Percentiles rank a stretch among this genome's conserved stretches.
These are phyloP conservation scores for Planococcus citri DNA, from an alignment of 1,140 invertebrate species.

Conservation along the genomic window DNA sequence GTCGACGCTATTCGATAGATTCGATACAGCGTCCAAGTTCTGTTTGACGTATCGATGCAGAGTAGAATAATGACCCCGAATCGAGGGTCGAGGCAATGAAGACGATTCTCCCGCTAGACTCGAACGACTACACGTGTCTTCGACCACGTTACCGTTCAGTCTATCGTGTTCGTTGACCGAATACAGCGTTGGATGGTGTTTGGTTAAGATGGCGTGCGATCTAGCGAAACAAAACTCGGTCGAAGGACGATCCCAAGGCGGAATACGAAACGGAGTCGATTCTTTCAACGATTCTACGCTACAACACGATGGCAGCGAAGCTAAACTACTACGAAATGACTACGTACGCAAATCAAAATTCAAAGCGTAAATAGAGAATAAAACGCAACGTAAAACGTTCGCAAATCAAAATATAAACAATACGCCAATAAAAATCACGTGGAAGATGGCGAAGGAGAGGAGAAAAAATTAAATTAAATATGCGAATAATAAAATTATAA, in stretches of 20 bases:
- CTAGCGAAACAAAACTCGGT: slow-evolving; percentile 60
- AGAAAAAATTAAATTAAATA: background rate
- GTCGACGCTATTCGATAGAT: background rate
- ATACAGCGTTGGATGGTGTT: slow-evolving; percentile 25
- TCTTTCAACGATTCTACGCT: slow-evolving; percentile 37
- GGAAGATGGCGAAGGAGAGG: background rate
- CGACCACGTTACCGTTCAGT: background rate
- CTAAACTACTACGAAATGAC: slow-evolving; percentile 44
- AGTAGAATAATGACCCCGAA: background rate
- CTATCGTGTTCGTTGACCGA: slow-evolving; percentile 24
- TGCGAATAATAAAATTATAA: no score
- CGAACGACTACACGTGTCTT: background rate
- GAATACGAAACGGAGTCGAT: slow-evolving; percentile 39
- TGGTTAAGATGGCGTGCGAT: slow-evolving; percentile 49
- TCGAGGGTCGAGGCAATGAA: background rate
- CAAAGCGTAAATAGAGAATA: background rate
- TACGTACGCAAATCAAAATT: background rate
- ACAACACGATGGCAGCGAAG: slow-evolving; percentile 36
- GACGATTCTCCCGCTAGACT: background rate
- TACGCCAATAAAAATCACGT: background rate
- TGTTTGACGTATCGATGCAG: background rate
- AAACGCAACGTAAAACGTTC: background rate
- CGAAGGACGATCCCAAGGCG: slow-evolving; percentile 56
- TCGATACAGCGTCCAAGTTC: background rate
- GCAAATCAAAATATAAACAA: background rate